Evolutionary conservation across 2,113 vertebrate species (phyloP).

Genomic region (Corvus cornix): DNA sequence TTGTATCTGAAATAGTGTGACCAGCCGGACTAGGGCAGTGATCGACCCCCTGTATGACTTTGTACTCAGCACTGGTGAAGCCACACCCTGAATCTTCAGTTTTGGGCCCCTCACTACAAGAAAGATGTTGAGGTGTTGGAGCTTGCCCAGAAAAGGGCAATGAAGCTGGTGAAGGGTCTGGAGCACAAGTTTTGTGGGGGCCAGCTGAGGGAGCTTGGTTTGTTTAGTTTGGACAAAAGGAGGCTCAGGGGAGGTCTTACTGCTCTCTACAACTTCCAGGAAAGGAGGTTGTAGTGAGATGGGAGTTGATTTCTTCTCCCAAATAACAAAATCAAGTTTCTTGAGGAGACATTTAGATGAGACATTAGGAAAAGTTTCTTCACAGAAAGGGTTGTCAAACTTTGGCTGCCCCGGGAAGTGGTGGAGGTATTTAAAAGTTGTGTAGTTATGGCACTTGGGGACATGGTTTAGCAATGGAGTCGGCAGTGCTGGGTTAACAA

Average conservation of each 20-base stretch:
- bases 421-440: background rate
- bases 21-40: background rate
- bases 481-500: background rate
- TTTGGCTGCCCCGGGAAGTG: background rate
- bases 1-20: background rate
- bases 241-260: background rate
- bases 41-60: no score
- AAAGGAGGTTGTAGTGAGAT: background rate
- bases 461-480: background rate
- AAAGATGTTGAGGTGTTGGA: rapidly evolving
- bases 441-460: background rate
- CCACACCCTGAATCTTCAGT: background rate
- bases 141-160: background rate
- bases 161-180: background rate
- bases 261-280: background rate
- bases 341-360: background rate
- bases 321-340: background rate
- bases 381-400: background rate
- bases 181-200: background rate
- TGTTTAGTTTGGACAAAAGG: background rate
- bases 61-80: background rate
- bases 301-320: background rate
- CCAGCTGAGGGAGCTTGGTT: rapidly evolving
- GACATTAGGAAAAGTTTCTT: background rate
- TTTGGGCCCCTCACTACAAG: background rate